A percentile compares a stretch with the other conserved stretches of the same genome.
phyloP scores from a whole-genome alignment of 1,140 invertebrate genomes.

The Luehdorfia chinensis region DNA sequence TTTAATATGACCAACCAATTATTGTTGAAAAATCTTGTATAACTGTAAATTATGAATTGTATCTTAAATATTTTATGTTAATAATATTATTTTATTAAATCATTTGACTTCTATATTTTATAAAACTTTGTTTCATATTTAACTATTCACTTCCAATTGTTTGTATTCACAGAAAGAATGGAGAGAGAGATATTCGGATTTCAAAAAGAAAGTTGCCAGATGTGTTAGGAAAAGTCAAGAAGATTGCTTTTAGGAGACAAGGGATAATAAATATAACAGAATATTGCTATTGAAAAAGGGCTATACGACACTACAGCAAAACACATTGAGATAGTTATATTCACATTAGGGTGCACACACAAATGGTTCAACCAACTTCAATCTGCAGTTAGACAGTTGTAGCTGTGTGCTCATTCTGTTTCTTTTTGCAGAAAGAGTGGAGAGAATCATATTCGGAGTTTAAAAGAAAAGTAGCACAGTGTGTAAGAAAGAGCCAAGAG shows the following conservation, averaged over 20 bases:
- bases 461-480: constrained; percentile 97
- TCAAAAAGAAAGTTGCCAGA: constrained; percentile 96
- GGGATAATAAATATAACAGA: constrained; percentile 43
- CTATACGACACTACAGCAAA: constrained; percentile 44
- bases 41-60: no score
- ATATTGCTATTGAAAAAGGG: constrained; percentile 62
- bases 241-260: constrained; percentile 86
- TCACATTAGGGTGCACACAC: constrained; percentile 47
- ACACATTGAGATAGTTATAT: constrained; percentile 37
- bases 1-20: no score
- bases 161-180: constrained; percentile 93
- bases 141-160: constrained; percentile 33
- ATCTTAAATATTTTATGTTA: no score
- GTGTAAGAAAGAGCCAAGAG: constrained; percentile 99
- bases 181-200: constrained; percentile 96
- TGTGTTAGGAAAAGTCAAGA: constrained; percentile 99
- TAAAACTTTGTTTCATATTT: no score
- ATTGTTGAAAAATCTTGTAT: no score
- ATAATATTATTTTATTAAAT: no score
- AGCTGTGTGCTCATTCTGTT: constrained; percentile 69
- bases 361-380: constrained; percentile 34
- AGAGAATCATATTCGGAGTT: constrained; percentile 97
- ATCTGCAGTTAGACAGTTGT: constrained; percentile 35
- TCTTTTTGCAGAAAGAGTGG: constrained; percentile 95
- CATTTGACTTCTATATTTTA: no score